Conservation (phyloP, 2,888 invertebrate species). For the Seladonia tumulorum region DNA sequence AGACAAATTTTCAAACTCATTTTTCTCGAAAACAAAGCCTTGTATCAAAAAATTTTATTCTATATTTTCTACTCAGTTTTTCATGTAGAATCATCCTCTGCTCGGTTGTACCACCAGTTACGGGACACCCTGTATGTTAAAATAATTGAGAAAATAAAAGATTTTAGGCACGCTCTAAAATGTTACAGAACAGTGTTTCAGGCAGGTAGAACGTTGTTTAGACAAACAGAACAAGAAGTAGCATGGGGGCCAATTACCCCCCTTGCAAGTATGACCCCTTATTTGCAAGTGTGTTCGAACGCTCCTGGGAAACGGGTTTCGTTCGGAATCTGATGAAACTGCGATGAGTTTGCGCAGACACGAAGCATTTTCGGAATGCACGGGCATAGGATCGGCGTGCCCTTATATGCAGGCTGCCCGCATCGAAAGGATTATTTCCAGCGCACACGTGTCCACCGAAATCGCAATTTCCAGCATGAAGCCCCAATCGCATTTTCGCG, state of each 20-base stretch:
- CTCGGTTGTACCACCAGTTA: too few species aligned
- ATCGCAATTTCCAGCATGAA: conserved; percentile 18
- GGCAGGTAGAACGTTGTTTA: neutral
- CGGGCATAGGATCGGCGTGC: neutral
- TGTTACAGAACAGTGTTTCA: neutral
- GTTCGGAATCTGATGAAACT: neutral
- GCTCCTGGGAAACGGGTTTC: neutral
- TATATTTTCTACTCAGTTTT: too few species aligned
- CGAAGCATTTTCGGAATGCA: neutral
- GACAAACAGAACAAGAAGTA: neutral
- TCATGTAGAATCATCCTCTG: too few species aligned
- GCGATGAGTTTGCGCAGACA: neutral
- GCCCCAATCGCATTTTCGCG: conserved; percentile 13
- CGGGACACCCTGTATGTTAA: too few species aligned
- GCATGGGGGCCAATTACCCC: too few species aligned
- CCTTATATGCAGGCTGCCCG: conserved; percentile 2
- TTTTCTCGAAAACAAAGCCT: too few species aligned
- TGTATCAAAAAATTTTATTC: too few species aligned
- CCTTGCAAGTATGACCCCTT: too few species aligned
- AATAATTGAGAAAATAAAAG: too few species aligned
- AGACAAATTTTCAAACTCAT: too few species aligned
- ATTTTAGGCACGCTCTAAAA: too few species aligned
- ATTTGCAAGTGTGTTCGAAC: neutral
- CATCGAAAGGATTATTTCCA: conserved; percentile 11
- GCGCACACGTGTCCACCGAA: conserved; percentile 8